Evolutionary conservation across 37 sponge, comb jelly and placozoan species (phyloP).

Genomic region (Haliclona indistincta): DNA sequence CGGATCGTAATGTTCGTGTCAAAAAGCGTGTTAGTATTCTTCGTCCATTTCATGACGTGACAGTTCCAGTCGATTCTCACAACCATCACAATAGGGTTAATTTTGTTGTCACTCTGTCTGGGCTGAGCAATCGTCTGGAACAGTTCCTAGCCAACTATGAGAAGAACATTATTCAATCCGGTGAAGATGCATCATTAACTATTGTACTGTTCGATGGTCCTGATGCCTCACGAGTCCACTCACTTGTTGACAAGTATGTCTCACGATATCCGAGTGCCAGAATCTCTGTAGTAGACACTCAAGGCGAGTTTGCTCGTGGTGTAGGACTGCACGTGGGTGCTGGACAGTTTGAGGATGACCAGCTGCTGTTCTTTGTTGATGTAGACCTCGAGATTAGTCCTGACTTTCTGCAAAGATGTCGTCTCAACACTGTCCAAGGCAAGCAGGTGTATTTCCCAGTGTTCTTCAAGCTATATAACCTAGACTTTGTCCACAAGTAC

Average conservation of each 20-base stretch:
- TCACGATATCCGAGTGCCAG: slow-evolving; percentile 35
- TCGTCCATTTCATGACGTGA: slow-evolving; percentile 48
- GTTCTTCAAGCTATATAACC: slow-evolving; percentile 74
- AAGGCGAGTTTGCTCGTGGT: slow-evolving; percentile 65
- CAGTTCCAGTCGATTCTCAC: slow-evolving; percentile 24
- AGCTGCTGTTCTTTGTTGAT: slow-evolving; percentile 70
- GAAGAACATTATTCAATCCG: slow-evolving; percentile 12
- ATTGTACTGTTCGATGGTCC: slow-evolving; percentile 66
- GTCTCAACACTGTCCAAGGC: slow-evolving; percentile 53
- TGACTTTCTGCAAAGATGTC: slow-evolving; percentile 54
- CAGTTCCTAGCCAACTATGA: slow-evolving; percentile 56
- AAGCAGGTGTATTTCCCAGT: slow-evolving; percentile 78
- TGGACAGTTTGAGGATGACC: slow-evolving; percentile 35
- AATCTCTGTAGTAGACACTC: slow-evolving; percentile 21
- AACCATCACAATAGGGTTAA: slow-evolving; percentile 38
- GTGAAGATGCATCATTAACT: slow-evolving; percentile 54
- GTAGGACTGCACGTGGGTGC: slow-evolving; percentile 54
- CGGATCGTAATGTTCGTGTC: background rate
- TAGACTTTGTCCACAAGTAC: slow-evolving; percentile 49
- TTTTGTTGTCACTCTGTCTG: slow-evolving; percentile 51
- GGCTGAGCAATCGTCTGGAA: slow-evolving; percentile 51
- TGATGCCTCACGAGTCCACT: slow-evolving; percentile 34
- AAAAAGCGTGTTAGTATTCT: slow-evolving; percentile 46
- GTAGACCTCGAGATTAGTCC: slow-evolving; percentile 52
- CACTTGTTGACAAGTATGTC: slow-evolving; percentile 19